Base-by-base conservation (phyloP, 2,888 invertebrate genomes). In the Ophonus ardosiacus region DNA sequence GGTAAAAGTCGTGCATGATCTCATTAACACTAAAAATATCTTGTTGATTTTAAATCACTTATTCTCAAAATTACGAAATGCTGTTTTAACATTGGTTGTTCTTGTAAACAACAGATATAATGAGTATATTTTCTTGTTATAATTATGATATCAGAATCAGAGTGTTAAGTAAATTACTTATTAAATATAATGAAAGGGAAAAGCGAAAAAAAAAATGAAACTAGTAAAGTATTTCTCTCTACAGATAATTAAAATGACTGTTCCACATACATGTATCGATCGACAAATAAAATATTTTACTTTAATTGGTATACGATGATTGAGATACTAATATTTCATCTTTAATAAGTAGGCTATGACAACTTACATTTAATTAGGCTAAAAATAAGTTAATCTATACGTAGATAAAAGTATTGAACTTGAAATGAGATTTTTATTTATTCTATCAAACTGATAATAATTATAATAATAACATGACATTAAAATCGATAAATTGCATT, bases 221-320 rank as follows among this genome's bases (percentile, higher is more conserved):
- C 15, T 63, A 0, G 15, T 63, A 24, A 63, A 63, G 8, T 24
- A n/a, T 10, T 24, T 15, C 8, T 13, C 0, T 21, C 31, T 1
- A 31, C 31, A 31, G 31, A 31, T 31, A 31, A 31, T 31, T 31
- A 31, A 31, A 8, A 24, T 63, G 63, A 63, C 15, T 15, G 63
- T 18, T 63, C n/a, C n/a, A 63, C 24, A 63, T 63, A 6, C 5
- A 63, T 10, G 5, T 15, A 63, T 63, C n/a, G 18, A 63, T 21
- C 63, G 10, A 8, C n/a, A 24, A 63, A 10, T 63, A 63, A 24
- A 63, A 10, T 63, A 63, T 63, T 63, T 63, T 63, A 63, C n/a
- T 63, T 18, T 63, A 63, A 63, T 63, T 63, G 63, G 18, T 21
- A 63, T 15, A 51, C 10, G 43, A 51, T 8, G 31, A 31, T 31